Evolutionary conservation across 2,797 vertebrate species (phyloP).

Genomic region (Loriculus beryllinus): DNA sequence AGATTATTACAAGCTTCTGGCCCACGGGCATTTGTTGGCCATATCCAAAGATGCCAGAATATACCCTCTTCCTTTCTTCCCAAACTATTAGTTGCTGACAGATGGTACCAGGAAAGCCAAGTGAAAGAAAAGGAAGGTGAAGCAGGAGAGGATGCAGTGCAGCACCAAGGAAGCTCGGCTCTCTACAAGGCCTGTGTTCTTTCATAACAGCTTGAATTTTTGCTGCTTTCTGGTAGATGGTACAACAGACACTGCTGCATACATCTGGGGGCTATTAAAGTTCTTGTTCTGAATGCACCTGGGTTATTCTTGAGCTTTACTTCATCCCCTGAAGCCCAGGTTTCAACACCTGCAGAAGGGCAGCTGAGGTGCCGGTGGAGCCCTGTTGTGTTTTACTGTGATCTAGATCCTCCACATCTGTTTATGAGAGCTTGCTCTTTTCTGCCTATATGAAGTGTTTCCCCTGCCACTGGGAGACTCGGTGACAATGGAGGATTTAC

Average conservation of each 20-base stretch:
- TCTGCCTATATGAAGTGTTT: not conserved
- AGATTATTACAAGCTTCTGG: not conserved
- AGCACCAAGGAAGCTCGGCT: not conserved
- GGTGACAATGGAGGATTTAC: not conserved
- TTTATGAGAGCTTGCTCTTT: not conserved
- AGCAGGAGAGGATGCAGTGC: not conserved
- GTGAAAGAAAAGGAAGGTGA: not conserved
- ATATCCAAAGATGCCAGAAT: not conserved
- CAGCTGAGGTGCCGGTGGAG: not conserved
- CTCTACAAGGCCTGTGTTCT: not conserved
- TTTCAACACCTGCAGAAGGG: not conserved
- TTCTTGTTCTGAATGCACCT: not conserved
- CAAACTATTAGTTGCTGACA: not conserved
- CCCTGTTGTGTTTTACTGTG: not conserved
- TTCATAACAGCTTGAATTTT: not conserved
- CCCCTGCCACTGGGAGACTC: not conserved
- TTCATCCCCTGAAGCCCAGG: not conserved
- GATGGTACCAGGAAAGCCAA: not conserved
- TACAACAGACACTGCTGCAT: not conserved
- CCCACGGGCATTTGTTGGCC: not conserved
- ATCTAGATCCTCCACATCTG: accelerated
- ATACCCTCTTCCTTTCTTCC: not conserved
- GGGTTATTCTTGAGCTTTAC: constrained; percentile 22
- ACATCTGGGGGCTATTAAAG: not conserved
- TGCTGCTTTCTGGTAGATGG: not conserved